Evolutionary conservation across 2,113 vertebrate species (phyloP), one percentile per base, ranked within the genome.

Genomic region (Tinamus guttatus): DNA sequence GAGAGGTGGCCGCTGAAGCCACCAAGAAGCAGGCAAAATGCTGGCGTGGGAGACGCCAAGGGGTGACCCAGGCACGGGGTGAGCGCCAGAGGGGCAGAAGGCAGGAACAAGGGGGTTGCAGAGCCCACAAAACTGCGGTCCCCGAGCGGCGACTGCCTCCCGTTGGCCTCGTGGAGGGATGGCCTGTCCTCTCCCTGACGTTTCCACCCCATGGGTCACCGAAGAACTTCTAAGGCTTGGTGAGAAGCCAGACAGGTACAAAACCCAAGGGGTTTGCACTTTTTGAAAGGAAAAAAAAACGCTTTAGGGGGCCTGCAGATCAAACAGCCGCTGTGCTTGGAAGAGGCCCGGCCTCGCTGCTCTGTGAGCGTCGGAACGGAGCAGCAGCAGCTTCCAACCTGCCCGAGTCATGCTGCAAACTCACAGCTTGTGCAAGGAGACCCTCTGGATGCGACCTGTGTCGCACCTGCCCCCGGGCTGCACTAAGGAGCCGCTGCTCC

Each of bases 201-300:
- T 38, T 63, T 63, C 20, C 21, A 36, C 22, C 21, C 16, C 25
- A 30, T 4, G 2, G 54, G 36, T 89, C 69, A 41, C 15, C 3
- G 64, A 90, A 18, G n/a, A 64, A 59, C 87, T 84, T 95, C 91
- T 70, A 40, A 95, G 49, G 24, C 38, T 58, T 95, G 94, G 65
- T 88, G 64, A 62, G 75, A 79, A 96, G 87, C 91, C 92, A 94
- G 85, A 69, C 77, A 94, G 89, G 81, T 34, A 62, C 21, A 22
- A n/a, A 34, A 21, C 19, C 19, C 10, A 28, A 32, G 54, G 54
- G 54, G 32, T 21, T 25, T 16, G 34, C 14, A 13, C 60, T 63
- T 25, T 58, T 36, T 38, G 22, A 38, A 30, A 38, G 63, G 22
- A 18, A 49, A 49, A 49, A 24, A 56, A 27, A 64, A 25, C 7